A percentile compares a stretch with the other conserved stretches of the same genome.
phyloP scores from a whole-genome alignment of 2,797 vertebrate species.

The Nothura maculosa region DNA sequence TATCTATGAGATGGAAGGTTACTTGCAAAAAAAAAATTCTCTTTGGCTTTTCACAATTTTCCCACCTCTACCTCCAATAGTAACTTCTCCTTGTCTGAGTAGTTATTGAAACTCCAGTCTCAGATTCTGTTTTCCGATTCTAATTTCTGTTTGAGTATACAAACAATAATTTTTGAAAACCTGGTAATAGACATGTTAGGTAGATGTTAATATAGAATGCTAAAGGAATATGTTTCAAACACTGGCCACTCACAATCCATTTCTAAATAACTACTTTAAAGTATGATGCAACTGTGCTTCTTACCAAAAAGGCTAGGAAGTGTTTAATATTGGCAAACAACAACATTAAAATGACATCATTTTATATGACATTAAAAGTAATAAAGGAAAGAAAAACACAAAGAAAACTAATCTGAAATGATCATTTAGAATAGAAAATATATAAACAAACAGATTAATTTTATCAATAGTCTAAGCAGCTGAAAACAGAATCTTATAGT shows the following conservation, averaged over 20 bases:
- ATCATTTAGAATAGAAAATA: not conserved
- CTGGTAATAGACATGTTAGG: not conserved
- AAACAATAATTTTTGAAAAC: not conserved
- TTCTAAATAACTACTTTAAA: not conserved
- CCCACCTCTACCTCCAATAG: not conserved
- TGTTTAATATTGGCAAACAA: not conserved
- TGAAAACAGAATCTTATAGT: not conserved
- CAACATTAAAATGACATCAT: not conserved
- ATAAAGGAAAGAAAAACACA: not conserved
- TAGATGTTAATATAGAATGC: not conserved
- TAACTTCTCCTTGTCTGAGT: not conserved
- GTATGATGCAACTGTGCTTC: not conserved
- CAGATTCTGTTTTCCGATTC: not conserved
- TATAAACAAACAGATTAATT: not conserved
- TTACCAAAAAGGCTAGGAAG: not conserved
- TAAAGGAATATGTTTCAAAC: not conserved
- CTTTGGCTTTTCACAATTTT: not conserved
- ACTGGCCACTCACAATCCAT: not conserved
- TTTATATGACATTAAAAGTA: not conserved
- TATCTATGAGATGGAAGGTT: not conserved
- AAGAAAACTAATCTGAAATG: constrained; percentile 20
- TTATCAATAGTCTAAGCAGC: not conserved
- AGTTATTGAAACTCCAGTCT: not conserved
- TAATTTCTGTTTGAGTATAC: not conserved
- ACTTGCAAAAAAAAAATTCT: not conserved